Base-by-base conservation (phyloP, 2,113 vertebrate genomes). In the Odocoileus virginianus region DNA sequence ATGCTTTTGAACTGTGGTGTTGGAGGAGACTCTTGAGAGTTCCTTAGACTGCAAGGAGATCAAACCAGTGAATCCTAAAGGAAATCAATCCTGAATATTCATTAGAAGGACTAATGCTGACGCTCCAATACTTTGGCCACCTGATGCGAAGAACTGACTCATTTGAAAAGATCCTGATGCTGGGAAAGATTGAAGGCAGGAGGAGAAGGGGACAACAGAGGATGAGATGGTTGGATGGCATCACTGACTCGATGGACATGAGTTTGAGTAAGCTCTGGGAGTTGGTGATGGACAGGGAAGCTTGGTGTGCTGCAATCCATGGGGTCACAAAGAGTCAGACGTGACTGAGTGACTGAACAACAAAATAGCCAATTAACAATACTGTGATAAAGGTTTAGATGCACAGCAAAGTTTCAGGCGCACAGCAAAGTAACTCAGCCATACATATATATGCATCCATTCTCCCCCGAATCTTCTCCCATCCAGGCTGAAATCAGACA, bases 271-370 rank as follows among this genome's bases (percentile, higher is more conserved):
- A 40, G 19, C 67, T 71, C 19, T 2, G 3, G 10, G 67, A 71
- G 67, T 40, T 40, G n/a, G n/a, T 23, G 67, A 71, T 36, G 19
- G 19, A 71, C 10, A 40, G 67, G n/a, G n/a, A 40, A 23, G 10
- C 67, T n/a, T 36, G 10, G 67, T 10, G 0, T 40, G 64, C 64
- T 36, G 19, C 9, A 40, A n/a, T 5, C 11, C 67, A 71, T 6
- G 23, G n/a, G 19, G 10, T 71, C 67, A 40, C 19, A 71, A 71
- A 71, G 67, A 40, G n/a, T 23, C 10, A 0, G 67, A 23, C 19
- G 3, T 1, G 19, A 23, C n/a, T 71, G 67, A 23, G n/a, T 0
- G 0, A 23, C 19, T 23, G 5, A 71, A 71, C 19, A 23, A 36
- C n/a, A 40, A 71, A 71, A 76, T 43, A 43, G 71, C 11, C 36